These are phyloP conservation scores for Pristionchus fissidentatus DNA, from an alignment of 2,888 invertebrate genomes.

Conservation along the genomic window DNA sequence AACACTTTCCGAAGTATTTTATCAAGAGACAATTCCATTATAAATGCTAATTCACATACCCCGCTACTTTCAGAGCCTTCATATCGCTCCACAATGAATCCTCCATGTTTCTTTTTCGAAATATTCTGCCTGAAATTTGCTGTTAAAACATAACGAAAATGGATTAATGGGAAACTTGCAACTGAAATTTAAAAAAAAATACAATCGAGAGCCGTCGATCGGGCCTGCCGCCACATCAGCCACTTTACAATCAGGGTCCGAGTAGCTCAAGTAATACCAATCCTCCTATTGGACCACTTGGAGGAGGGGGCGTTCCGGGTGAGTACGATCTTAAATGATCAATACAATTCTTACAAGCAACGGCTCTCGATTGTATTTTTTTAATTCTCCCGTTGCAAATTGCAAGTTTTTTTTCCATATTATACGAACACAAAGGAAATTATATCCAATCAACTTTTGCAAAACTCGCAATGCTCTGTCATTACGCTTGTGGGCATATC, in stretches of 20 bases:
- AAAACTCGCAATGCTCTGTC: too few species aligned
- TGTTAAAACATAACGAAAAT: too few species aligned
- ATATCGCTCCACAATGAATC: neutral
- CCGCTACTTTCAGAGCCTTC: neutral
- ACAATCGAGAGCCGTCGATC: constrained; percentile 1
- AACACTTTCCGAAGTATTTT: neutral
- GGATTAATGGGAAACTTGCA: too few species aligned
- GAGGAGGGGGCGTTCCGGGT: neutral
- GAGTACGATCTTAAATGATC: neutral
- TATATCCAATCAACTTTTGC: too few species aligned
- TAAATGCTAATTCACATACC: neutral
- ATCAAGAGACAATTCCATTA: neutral
- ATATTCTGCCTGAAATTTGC: neutral
- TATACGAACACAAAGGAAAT: too few species aligned
- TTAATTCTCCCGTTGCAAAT: too few species aligned
- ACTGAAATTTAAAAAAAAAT: too few species aligned
- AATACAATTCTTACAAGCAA: too few species aligned
- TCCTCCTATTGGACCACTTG: constrained; percentile 12
- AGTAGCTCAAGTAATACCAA: neutral
- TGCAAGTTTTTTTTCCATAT: too few species aligned
- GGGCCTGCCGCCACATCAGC: constrained; percentile 8
- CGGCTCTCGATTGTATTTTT: too few species aligned
- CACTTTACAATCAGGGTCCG: neutral
- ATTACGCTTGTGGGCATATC: too few species aligned
- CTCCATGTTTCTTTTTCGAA: constrained; percentile 10